Evolutionary conservation across 2,797 vertebrate genomes (phyloP), one percentile per base, ranked within the genome.

Genomic region (Aotus griseimembra): DNA sequence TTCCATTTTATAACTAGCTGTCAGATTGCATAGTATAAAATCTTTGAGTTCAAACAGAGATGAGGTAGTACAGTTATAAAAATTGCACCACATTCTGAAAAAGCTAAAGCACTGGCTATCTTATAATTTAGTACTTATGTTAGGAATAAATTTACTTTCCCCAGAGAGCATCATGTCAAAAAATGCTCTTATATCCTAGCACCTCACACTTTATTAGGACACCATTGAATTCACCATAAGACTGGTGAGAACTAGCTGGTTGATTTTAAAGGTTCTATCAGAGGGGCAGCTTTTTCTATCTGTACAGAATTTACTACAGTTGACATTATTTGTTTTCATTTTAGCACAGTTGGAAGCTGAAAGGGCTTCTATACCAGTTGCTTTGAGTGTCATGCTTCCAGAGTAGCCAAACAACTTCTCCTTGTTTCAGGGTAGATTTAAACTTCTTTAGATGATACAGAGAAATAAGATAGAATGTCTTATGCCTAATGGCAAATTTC

Each of bases 71-170:
- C 0, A 44, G 0, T 73, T 96, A 85, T 72, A 22, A 11, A 11
- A 24, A 58, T 79, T 73, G 41, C 11, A 81, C 4, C 26, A 61
- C 55, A 92, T 81, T 85, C 77, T 96, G 76, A 95, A 96, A 36
- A 95, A 44, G 14, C 13, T 2, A 92, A 92, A 28, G 4, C 41
- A 39, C 44, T 80, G n/a, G 9, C 8, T 79, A 58, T 92, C 14
- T 80, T 57, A 70, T 9, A n/a, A 72, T 77, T 95, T 87, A 81
- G 50, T 82, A 95, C 57, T 93, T 86, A 50, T 28, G 10, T 70
- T 70, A 93, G n/a, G 55, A 95, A 87, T 97, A 96, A 96, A 97
- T 77, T 80, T 94, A 64, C 79, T 83, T 93, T 96, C 41, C 61
- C 28, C 81, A 15, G 70, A 91, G 22, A 94, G 48, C 8, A 76